Evolutionary conservation across 2,888 invertebrate genomes (phyloP).

Genomic region (Lapara coniferarum): DNA sequence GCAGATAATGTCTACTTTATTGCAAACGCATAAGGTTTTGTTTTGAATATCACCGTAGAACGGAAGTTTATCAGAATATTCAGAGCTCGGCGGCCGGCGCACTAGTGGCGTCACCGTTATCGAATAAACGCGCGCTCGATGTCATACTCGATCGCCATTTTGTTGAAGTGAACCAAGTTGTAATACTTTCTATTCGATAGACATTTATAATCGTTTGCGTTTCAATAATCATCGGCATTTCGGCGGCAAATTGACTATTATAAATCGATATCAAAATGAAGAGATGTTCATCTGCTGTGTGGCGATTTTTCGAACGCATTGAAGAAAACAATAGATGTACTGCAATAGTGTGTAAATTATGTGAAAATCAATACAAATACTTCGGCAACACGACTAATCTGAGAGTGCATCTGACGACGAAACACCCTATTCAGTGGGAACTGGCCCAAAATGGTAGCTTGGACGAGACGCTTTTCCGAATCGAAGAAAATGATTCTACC

Average conservation of each 20-base stretch:
- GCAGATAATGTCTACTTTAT: not conserved
- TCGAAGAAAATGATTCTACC: constrained; percentile 51
- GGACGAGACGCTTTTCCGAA: constrained; percentile 56
- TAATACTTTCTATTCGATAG: constrained; percentile 71
- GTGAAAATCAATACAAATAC: constrained; percentile 75
- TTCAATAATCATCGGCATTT: constrained; percentile 54
- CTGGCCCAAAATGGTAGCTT: constrained; percentile 65
- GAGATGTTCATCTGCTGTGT: constrained; percentile 73
- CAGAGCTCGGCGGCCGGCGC: constrained; percentile 31
- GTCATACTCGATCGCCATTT: constrained; percentile 66
- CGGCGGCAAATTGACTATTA: constrained; percentile 61
- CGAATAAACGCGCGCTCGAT: constrained; percentile 59
- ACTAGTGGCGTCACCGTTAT: constrained; percentile 41
- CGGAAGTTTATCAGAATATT: constrained; percentile 26
- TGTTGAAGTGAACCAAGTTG: constrained; percentile 50
- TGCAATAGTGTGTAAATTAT: constrained; percentile 76
- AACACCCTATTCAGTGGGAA: constrained; percentile 79
- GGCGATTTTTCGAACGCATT: constrained; percentile 76
- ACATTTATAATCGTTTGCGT: constrained; percentile 58
- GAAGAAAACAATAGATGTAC: constrained; percentile 66
- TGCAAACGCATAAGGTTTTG: rapidly evolving
- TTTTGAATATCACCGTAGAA: not conserved
- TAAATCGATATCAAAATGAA: constrained; percentile 65
- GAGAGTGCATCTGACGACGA: constrained; percentile 69
- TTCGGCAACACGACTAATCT: constrained; percentile 79